phyloP scores from a whole-genome alignment of 2,113 vertebrate genomes.

The Scolopax mira region DNA sequence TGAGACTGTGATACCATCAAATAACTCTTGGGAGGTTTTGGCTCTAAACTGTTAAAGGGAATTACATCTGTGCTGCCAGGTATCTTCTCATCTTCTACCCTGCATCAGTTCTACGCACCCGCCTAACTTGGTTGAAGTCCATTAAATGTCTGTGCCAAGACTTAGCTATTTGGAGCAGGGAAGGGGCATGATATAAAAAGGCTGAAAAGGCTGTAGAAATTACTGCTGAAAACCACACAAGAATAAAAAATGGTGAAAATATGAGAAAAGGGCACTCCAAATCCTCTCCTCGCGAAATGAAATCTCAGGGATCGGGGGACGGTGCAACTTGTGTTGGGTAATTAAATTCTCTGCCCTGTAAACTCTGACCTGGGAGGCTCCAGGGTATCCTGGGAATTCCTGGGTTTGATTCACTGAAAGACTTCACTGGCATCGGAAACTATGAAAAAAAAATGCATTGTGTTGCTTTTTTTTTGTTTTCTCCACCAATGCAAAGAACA shows the following conservation, averaged over 20 bases:
- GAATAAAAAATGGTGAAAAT: not conserved
- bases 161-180: not conserved
- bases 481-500: not conserved
- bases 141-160: not conserved
- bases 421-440: not conserved
- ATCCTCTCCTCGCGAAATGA: not conserved
- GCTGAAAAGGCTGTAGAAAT: not conserved
- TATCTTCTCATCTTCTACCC: not conserved
- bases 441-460: not conserved
- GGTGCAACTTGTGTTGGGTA: not conserved
- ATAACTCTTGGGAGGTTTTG: not conserved
- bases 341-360: not conserved
- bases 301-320: not conserved
- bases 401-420: not conserved
- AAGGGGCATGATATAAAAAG: not conserved
- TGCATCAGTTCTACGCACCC: not conserved
- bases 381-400: not conserved
- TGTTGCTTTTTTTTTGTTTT: not conserved
- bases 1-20: not conserved
- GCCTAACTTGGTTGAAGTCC: not conserved
- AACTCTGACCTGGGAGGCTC: not conserved
- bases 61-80: not conserved
- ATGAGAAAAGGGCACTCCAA: not conserved
- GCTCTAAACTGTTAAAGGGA: not conserved
- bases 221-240: not conserved